Evolutionary conservation across 2,888 invertebrate genomes (phyloP).

Genomic region (Ichneumoninae sp.): DNA sequence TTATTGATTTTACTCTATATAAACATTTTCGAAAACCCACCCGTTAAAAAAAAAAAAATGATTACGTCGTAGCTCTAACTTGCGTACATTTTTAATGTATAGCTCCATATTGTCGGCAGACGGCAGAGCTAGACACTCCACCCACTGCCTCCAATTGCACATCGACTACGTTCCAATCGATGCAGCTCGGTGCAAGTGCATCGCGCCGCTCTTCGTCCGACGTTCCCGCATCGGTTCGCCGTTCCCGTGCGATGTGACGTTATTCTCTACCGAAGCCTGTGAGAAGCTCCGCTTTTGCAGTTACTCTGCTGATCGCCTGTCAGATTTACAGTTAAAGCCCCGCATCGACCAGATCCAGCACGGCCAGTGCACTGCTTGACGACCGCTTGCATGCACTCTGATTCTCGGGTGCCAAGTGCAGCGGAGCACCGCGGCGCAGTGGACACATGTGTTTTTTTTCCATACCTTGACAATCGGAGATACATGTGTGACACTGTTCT

Average conservation of each 20-base stretch:
- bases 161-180: slow-evolving; percentile 38
- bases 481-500: slow-evolving; percentile 19
- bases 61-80: too few relatives aligned
- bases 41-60: too few relatives aligned
- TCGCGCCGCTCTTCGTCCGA: slow-evolving; percentile 15
- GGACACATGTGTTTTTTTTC: not conserved
- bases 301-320: slow-evolving; percentile 65
- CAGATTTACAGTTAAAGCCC: slow-evolving; percentile 76
- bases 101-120: too few relatives aligned
- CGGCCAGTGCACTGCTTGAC: slow-evolving; percentile 40
- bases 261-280: not conserved
- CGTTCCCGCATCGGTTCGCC: not conserved
- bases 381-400: slow-evolving; percentile 54
- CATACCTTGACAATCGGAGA: not conserved
- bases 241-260: slow-evolving; percentile 33
- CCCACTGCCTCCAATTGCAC: not conserved
- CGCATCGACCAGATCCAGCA: slow-evolving; percentile 29
- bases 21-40: too few relatives aligned
- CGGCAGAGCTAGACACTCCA: too few relatives aligned
- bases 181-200: slow-evolving; percentile 42
- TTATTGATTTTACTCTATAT: too few relatives aligned
- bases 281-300: slow-evolving; percentile 39
- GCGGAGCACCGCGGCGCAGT: slow-evolving; percentile 54
- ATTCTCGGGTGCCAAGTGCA: slow-evolving; percentile 46
- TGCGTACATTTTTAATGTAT: too few relatives aligned